Evolutionary conservation across 2,113 vertebrate genomes (phyloP).

Genomic region (Athene noctua): DNA sequence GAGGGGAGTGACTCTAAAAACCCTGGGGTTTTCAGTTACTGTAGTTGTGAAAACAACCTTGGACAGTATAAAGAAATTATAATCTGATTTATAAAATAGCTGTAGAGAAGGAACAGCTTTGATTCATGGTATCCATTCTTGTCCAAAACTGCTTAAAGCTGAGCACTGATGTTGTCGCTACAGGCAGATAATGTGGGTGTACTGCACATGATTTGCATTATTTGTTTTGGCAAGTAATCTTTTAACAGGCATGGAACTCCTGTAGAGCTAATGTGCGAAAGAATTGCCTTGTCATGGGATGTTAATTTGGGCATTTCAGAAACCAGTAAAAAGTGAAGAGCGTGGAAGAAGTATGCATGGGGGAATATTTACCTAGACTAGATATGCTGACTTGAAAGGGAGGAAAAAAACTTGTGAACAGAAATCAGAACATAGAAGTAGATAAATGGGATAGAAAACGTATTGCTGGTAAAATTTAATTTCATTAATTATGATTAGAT

Average conservation of each 20-base stretch:
- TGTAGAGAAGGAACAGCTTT: background rate
- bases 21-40: background rate
- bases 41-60: background rate
- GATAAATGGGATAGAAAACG: background rate
- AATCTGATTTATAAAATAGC: background rate
- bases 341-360: background rate
- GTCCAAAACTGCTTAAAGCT: background rate
- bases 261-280: background rate
- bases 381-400: background rate
- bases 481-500: background rate
- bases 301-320: background rate
- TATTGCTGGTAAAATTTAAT: background rate
- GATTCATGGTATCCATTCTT: background rate
- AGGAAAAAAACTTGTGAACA: background rate
- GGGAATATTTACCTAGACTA: background rate
- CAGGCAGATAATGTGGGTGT: background rate
- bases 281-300: background rate
- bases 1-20: background rate
- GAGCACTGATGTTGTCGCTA: background rate
- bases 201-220: background rate
- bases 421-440: background rate
- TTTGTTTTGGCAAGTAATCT: background rate
- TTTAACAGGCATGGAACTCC: background rate
- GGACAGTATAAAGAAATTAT: background rate
- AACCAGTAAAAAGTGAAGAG: background rate